phyloP scores from a whole-genome alignment of 1,140 invertebrate genomes.

The Tetramorium parvispinum region DNA sequence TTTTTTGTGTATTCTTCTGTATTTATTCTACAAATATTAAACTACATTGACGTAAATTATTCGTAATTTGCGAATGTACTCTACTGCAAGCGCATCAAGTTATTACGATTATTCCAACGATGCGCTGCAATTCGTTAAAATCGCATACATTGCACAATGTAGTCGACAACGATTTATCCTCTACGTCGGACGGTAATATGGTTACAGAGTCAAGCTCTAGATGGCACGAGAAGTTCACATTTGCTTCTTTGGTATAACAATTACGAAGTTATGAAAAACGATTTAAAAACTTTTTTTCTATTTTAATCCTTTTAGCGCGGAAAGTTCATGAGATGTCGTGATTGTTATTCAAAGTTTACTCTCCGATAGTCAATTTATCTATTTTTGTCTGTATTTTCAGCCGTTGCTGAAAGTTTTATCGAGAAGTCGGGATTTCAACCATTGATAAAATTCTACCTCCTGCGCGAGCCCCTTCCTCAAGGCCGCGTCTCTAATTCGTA shows the following conservation, averaged over 20 bases:
- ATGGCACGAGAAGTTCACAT: slow-evolving; percentile 26
- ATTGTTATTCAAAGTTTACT: neutral
- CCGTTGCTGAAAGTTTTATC: slow-evolving; percentile 77
- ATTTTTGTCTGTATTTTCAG: slow-evolving; percentile 6
- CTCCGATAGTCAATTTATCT: neutral
- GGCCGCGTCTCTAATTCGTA: slow-evolving; percentile 62
- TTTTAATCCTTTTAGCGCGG: neutral
- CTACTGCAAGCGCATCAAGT: neutral
- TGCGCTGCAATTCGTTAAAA: neutral
- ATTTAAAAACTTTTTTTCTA: neutral
- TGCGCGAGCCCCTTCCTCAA: slow-evolving; percentile 83
- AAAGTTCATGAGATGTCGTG: neutral
- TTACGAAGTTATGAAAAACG: neutral
- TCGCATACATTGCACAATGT: neutral
- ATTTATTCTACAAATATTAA: slow-evolving; percentile 73
- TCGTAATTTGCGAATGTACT: neutral
- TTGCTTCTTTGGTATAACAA: slow-evolving; percentile 19
- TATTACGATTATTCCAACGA: neutral
- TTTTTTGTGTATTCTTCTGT: slow-evolving; percentile 69
- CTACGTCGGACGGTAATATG: neutral
- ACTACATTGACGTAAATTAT: slow-evolving; percentile 55
- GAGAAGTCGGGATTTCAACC: slow-evolving; percentile 87
- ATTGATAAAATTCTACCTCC: slow-evolving; percentile 89
- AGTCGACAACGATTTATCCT: neutral
- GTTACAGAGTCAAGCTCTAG: slow-evolving; percentile 2